A percentile compares a stretch with the other conserved stretches of the same genome.
phyloP scores from a whole-genome alignment of 64 coral and sea anemone genomes.

The Acropora tenuis region DNA sequence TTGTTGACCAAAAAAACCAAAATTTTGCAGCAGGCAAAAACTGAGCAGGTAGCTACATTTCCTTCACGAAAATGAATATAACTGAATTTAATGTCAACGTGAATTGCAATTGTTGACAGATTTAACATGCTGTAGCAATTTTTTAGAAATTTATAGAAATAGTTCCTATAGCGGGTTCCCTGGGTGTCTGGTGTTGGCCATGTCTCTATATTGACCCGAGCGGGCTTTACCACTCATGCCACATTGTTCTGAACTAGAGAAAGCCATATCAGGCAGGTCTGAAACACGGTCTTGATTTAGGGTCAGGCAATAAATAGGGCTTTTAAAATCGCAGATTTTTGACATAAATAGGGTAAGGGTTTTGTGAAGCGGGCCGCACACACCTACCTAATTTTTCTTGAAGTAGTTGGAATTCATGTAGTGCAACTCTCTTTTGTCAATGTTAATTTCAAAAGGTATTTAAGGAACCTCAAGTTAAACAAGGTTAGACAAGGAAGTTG shows the following conservation, averaged over 20 bases:
- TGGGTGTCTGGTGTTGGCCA: too few species aligned
- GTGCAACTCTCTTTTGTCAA: neutral
- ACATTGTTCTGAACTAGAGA: too few species aligned
- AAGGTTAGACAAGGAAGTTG: neutral
- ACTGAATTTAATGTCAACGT: neutral
- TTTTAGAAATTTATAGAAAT: neutral
- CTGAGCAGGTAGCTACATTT: neutral
- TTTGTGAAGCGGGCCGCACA: too few species aligned
- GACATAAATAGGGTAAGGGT: too few species aligned
- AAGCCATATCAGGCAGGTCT: too few species aligned
- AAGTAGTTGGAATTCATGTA: neutral
- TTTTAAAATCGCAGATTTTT: too few species aligned
- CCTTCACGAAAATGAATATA: neutral
- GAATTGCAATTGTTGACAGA: neutral
- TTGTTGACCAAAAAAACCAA: neutral
- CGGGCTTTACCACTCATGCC: too few species aligned
- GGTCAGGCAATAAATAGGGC: too few species aligned
- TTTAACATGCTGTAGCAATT: neutral
- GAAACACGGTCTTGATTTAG: too few species aligned
- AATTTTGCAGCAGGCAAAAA: conserved; percentile 1
- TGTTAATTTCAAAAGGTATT: conserved; percentile 1
- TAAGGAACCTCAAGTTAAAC: neutral
- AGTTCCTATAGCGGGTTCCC: neutral
- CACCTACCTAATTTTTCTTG: too few species aligned
- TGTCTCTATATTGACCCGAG: too few species aligned